Percentiles rank a stretch among this genome's conserved stretches.
phyloP scores from a whole-genome alignment of 2,113 vertebrate genomes.

The Bombycilla garrulus region DNA sequence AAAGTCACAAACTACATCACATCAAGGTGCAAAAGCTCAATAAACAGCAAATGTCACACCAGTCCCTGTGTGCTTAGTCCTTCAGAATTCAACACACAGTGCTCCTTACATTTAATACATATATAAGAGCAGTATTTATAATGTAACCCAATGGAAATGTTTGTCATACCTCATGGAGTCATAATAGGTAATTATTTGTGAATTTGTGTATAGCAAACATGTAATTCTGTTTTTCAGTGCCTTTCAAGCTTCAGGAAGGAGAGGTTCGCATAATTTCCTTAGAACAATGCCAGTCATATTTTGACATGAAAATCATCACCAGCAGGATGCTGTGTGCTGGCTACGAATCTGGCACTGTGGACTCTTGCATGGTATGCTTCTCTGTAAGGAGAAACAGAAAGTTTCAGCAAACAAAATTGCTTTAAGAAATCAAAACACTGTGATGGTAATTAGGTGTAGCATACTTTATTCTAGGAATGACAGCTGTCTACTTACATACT shows the following conservation, averaged over 20 bases:
- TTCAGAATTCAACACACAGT: not conserved
- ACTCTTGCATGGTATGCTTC: slow-evolving; percentile 80
- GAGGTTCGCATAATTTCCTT: slow-evolving; percentile 92
- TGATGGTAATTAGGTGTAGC: not conserved
- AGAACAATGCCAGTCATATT: slow-evolving; percentile 90
- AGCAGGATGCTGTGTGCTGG: slow-evolving; percentile 93
- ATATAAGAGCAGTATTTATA: not conserved
- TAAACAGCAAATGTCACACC: not conserved
- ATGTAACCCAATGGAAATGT: not conserved
- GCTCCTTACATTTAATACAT: not conserved
- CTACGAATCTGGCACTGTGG: slow-evolving; percentile 88
- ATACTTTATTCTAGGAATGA: not conserved
- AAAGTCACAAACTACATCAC: rapidly evolving
- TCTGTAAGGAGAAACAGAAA: not conserved
- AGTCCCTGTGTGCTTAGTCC: not conserved
- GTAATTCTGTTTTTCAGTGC: slow-evolving; percentile 76
- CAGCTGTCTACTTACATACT: not conserved
- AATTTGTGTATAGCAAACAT: not conserved
- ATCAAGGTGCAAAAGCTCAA: rapidly evolving
- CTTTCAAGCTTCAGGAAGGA: slow-evolving; percentile 96
- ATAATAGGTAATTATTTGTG: not conserved
- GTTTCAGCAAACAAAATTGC: not conserved
- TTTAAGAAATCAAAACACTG: not conserved
- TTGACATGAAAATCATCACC: slow-evolving; percentile 95
- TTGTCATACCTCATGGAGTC: not conserved